Conservation (phyloP, 1,140 invertebrate genomes). For the Drosophila albomicans region DNA sequence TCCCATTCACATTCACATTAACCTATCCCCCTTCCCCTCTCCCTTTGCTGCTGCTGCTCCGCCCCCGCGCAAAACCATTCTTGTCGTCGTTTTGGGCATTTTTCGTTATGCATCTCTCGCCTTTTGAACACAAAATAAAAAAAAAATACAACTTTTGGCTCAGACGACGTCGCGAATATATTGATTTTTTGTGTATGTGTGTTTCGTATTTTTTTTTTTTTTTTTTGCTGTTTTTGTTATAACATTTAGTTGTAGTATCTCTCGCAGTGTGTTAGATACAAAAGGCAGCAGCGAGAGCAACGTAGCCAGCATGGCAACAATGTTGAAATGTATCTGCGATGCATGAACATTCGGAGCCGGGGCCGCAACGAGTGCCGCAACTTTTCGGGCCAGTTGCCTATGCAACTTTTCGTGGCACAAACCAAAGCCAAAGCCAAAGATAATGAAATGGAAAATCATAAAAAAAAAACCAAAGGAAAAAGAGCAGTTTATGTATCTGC, state of each 20-base stretch:
- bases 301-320: constrained; percentile 37
- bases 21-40: too few relatives aligned
- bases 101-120: constrained; percentile 36
- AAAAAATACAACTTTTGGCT: constrained; percentile 22
- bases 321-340: constrained; percentile 35
- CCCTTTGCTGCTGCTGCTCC: background rate
- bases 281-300: constrained; percentile 1
- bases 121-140: constrained; percentile 22
- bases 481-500: constrained; percentile 22
- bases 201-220: too few relatives aligned
- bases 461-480: background rate
- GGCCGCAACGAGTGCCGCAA: constrained; percentile 17
- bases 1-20: background rate
- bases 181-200: constrained; percentile 19
- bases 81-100: constrained; percentile 9
- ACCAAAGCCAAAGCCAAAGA: constrained; percentile 7
- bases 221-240: constrained; percentile 10
- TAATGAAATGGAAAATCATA: constrained; percentile 28
- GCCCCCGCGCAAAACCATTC: background rate
- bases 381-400: constrained; percentile 6
- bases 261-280: constrained; percentile 14
- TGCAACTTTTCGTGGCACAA: constrained; percentile 37
- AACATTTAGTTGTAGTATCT: constrained; percentile 21
- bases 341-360: constrained; percentile 19
- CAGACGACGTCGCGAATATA: constrained; percentile 24